phyloP scores from a whole-genome alignment of 2,888 invertebrate species.

The Chymomyza caudatula region DNA sequence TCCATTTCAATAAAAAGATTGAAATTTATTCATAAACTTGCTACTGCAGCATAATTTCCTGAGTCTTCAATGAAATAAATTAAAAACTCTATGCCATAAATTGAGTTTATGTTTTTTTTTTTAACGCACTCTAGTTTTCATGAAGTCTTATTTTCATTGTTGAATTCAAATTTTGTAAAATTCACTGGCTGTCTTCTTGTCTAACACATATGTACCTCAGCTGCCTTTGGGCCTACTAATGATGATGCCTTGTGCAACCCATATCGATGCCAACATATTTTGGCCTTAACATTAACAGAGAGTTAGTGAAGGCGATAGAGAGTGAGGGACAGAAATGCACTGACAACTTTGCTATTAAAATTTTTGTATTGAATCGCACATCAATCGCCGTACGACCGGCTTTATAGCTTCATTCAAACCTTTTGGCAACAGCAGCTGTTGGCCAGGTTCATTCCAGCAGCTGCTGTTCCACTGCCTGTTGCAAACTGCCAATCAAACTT shows the following conservation, averaged over 20 bases:
- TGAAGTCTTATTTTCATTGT: neutral
- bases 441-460: neutral
- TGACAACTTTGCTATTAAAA: neutral
- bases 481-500: slow-evolving; percentile 33
- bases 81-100: too few species aligned
- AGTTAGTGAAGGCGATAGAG: too few species aligned
- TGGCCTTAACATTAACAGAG: neutral
- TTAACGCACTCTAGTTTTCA: neutral
- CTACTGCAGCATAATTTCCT: too few species aligned
- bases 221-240: neutral
- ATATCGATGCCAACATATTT: neutral
- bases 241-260: neutral
- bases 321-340: neutral
- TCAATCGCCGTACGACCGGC: neutral
- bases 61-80: too few species aligned
- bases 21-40: too few species aligned
- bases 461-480: neutral
- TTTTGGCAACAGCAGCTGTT: neutral
- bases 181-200: neutral
- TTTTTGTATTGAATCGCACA: neutral
- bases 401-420: neutral
- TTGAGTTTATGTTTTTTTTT: too few species aligned
- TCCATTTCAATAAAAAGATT: too few species aligned
- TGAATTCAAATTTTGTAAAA: too few species aligned
- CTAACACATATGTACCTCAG: neutral